phyloP scores from a whole-genome alignment of 2,888 invertebrate genomes.

The Metacarcinus magister region DNA sequence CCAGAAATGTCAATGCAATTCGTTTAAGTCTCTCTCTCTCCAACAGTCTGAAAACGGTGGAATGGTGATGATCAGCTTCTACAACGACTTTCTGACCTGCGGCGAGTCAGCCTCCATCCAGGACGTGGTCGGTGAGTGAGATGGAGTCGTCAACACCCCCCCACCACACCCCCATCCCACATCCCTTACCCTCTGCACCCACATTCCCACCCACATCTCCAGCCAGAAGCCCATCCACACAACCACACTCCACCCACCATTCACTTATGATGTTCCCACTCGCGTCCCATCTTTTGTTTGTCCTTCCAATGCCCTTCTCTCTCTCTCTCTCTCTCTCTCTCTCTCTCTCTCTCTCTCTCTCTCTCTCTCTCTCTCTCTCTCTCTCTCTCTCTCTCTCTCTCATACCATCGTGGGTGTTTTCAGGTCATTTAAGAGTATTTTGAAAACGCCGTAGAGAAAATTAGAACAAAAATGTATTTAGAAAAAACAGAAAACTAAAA shows the following conservation, averaged over 20 bases:
- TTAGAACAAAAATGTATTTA: too few relatives aligned
- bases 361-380: neutral
- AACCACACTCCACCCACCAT: too few relatives aligned
- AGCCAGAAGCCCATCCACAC: too few relatives aligned
- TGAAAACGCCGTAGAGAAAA: too few relatives aligned
- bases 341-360: neutral
- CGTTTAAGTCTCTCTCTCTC: too few relatives aligned
- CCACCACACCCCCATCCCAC: neutral
- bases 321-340: neutral
- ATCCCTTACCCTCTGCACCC: neutral
- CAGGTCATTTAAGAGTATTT: neutral
- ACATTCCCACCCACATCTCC: neutral
- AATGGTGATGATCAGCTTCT: slow-evolving; percentile 7
- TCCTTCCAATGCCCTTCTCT: neutral
- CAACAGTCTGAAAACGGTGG: neutral
- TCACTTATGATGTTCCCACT: too few relatives aligned
- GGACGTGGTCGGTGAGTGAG: slow-evolving; percentile 2
- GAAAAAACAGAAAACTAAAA: too few relatives aligned
- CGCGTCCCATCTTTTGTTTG: too few relatives aligned
- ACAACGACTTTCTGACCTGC: neutral
- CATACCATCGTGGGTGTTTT: neutral
- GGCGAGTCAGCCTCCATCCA: neutral
- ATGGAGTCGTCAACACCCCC: too few relatives aligned
- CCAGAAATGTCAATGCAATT: too few relatives aligned
- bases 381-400: neutral